Conservation (phyloP, 2,797 vertebrate species). For the Anabacerthia variegaticeps region DNA sequence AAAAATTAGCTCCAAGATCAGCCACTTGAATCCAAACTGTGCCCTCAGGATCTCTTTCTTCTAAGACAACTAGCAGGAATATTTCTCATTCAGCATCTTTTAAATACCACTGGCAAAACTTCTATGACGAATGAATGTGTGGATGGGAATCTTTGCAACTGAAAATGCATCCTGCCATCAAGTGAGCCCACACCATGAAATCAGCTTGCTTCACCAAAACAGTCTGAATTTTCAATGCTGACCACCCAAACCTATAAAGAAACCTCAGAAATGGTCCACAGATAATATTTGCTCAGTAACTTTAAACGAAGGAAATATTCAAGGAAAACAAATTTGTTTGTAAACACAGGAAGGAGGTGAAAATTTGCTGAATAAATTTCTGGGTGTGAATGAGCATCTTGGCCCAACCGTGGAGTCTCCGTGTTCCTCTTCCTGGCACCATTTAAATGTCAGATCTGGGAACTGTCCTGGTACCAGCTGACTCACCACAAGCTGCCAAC, state of each 20-base stretch:
- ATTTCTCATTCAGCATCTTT: not conserved
- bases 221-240: not conserved
- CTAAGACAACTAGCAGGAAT: not conserved
- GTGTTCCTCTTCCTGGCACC: not conserved
- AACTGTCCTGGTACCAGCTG: not conserved
- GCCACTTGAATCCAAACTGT: not conserved
- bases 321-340: constrained; percentile 15
- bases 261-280: not conserved
- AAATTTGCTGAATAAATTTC: constrained; percentile 17
- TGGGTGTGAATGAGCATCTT: not conserved
- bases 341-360: not conserved
- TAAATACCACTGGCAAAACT: not conserved
- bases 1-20: not conserved
- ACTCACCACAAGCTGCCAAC: constrained; percentile 34
- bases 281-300: not conserved
- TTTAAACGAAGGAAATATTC: not conserved
- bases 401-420: not conserved
- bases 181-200: not conserved
- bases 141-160: not conserved
- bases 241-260: not conserved
- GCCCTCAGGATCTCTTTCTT: not conserved
- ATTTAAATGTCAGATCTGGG: constrained; percentile 49
- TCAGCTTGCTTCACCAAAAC: not conserved
- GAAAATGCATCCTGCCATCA: not conserved
- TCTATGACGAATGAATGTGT: not conserved